Base-by-base conservation (phyloP, 2,113 vertebrate species). In the Gymnarchus niloticus region DNA sequence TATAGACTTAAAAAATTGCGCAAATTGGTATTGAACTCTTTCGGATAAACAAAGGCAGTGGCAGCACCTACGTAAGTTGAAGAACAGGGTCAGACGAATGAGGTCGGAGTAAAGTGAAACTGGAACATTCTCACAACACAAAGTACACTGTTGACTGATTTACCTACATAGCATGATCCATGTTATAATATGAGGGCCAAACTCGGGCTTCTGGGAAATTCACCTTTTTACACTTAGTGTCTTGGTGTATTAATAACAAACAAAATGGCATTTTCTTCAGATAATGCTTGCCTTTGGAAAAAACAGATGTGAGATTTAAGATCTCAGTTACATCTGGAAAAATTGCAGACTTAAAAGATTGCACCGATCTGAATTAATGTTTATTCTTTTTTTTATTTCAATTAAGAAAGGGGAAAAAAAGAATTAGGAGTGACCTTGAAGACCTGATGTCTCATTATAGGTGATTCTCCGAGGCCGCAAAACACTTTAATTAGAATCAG, bases 401-500 rank as follows among this genome's bases (percentile, higher is more conserved):
- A 84, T 84, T 84, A 52, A 23, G 49, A 23, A 14, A 46, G 9
- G 44, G 6, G 3, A 76, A 52, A 49, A 77, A 77, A 56, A 83
- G 51, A n/a, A n/a, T n/a, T 37, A 48, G 51, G 51, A 85, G 52
- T 80, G 33, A 85, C 84, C 52, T 57, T 85, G 84, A 78, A 85
- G 69, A 85, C 73, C 73, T 33, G 52, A 85, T 17, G 23, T 80
- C 76, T 85, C 84, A 80, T 85, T 85, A 85, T 85, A 80, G 69
- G 84, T 80, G 84, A 77, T 80, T 85, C 73, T 49, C 69, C 37
- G 44, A 46, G 73, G 9, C 84, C 33, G 54, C 52, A 85, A 85
- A 85, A 85, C 84, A 80, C 69, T 85, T 84, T 85, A 78, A 85
- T 85, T 85, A 85, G 52, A 85, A 85, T 69, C 69, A 78, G 37